Evolutionary conservation across 2,888 invertebrate species (phyloP), one percentile per base, ranked within the genome.

Genomic region (Cacoxenus indagator): DNA sequence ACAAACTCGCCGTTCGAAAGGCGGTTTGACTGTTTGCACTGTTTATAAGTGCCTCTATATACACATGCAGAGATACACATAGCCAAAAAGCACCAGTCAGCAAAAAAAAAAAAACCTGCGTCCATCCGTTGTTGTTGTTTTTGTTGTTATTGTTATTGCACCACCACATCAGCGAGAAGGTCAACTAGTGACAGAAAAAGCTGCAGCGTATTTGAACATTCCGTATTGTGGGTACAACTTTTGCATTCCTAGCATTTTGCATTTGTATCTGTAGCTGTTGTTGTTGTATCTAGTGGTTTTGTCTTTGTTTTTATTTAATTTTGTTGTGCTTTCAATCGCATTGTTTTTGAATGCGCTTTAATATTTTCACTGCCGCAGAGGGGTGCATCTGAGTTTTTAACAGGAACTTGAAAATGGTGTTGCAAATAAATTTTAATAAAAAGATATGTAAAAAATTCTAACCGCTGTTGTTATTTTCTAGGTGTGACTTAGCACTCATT

Each of bases 151-250:
- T n/a, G n/a, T n/a, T 62, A 31, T 45, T 62, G 45, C 61, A 19
- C 61, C 61, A 62, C 61, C 17, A 37, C 14, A 37, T 8, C 37
- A 37, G 17, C 61, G 81, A 76, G 83, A 80, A 80, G 79, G 79
- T 83, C 82, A 83, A 65, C 83, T 57, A 77, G 73, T 83, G 19
- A 4, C 55, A 55, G 27, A 24, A 55, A 26, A 24, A 55, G 26
- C 27, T 11, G 19, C 27, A 17, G 27, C 48, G 48, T 3, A 48
- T 6, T 17, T 17, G n/a, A 17, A 55, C 11, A 14, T 26, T 55
- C 19, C 55, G 55, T 24, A 43, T 62, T 62, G 61, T 62, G 43
- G 61, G 43, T 62, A 62, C 51, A 48, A 48, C 51, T 61, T 64
- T 68, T 73, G 73, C 73, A 75, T 75, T 79, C 75, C 71, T 72